These are phyloP conservation scores for Mionectes macconnelli DNA, from an alignment of 2,113 vertebrate species.

Conservation along the genomic window DNA sequence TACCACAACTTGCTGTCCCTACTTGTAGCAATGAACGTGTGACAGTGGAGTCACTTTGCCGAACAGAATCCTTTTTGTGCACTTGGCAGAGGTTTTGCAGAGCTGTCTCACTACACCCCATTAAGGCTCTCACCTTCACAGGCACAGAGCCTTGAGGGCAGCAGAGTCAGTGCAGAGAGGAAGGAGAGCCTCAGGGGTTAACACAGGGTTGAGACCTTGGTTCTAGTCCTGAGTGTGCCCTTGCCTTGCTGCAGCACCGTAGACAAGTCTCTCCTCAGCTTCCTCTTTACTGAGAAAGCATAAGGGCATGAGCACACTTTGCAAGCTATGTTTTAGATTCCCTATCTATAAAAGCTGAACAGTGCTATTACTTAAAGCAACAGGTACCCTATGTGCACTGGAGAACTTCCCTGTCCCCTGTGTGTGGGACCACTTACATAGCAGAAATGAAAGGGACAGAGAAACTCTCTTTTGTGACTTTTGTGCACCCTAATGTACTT, in stretches of 20 bases:
- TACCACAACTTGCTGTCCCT: background rate
- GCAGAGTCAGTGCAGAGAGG: background rate
- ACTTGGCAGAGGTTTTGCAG: background rate
- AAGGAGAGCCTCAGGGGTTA: background rate
- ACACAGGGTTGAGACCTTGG: background rate
- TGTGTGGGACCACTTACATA: background rate
- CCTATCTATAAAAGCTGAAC: background rate
- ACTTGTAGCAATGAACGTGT: rapidly evolving
- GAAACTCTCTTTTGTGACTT: background rate
- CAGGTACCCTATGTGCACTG: background rate
- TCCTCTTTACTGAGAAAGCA: background rate
- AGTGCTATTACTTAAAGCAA: background rate
- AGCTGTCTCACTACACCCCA: background rate
- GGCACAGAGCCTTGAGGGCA: background rate
- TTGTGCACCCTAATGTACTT: background rate
- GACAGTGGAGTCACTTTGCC: background rate
- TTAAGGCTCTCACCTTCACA: background rate
- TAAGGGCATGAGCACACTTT: background rate
- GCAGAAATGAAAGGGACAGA: background rate
- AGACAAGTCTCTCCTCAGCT: background rate
- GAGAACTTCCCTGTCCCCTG: background rate
- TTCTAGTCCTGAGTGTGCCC: rapidly evolving
- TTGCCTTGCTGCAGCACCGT: background rate
- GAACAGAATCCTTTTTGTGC: background rate
- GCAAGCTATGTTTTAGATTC: background rate